Conservation (phyloP, 2,113 vertebrate species). For the Cathartes aura region DNA sequence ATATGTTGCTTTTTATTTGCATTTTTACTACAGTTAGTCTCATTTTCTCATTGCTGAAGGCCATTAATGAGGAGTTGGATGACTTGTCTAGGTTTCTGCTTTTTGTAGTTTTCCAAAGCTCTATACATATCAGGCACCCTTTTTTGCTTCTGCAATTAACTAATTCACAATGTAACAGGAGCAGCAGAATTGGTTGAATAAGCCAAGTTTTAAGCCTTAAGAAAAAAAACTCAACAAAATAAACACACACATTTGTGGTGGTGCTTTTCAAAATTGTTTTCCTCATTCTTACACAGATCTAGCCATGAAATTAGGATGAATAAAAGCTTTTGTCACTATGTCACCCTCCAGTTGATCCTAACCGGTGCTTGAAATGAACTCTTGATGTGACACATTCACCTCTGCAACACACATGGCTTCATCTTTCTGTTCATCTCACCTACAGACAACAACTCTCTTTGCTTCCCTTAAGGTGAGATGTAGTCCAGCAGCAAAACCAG, state of each 20-base stretch:
- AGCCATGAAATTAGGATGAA: background rate
- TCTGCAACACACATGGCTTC: background rate
- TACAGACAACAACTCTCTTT: background rate
- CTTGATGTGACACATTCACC: background rate
- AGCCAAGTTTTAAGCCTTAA: background rate
- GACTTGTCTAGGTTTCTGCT: constrained; percentile 4
- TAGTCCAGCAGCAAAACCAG: background rate
- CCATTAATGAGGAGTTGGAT: constrained; percentile 8
- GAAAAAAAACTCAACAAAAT: background rate
- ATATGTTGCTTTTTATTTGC: constrained; percentile 27
- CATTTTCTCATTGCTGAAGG: background rate
- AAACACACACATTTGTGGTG: background rate
- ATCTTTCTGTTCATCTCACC: background rate
- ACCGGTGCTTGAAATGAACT: background rate
- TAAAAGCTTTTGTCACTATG: background rate
- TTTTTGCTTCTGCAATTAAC: constrained; percentile 23
- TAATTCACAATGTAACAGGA: background rate
- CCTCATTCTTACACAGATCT: background rate
- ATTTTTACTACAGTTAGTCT: constrained; percentile 46
- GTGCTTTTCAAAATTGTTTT: background rate
- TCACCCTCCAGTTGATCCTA: background rate
- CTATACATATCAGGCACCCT: background rate
- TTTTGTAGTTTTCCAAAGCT: constrained; percentile 20
- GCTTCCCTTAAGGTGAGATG: background rate
- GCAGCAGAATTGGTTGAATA: background rate